Evolutionary conservation across 2,888 invertebrate genomes (phyloP).

Genomic region (Gymnoscelis rufifasciata): DNA sequence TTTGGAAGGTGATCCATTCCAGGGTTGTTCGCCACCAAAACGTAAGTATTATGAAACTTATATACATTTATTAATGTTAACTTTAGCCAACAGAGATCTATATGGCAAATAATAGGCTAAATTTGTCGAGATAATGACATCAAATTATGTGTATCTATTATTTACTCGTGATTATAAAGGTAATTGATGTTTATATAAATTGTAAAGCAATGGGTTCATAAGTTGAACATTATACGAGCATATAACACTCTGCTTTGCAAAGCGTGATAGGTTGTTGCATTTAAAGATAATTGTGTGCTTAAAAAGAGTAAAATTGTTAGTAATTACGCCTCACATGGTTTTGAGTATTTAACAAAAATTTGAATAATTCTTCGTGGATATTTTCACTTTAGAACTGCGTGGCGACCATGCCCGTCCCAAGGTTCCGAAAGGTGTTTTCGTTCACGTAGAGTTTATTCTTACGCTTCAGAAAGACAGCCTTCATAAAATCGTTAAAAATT

Average conservation of each 20-base stretch:
- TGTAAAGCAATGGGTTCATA: not conserved
- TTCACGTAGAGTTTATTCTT: conserved; percentile 50
- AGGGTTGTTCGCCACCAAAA: conserved; percentile 67
- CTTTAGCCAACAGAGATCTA: conserved; percentile 9
- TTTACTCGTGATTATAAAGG: conserved; percentile 1
- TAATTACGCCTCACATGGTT: conserved; percentile 68
- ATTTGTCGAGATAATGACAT: not conserved
- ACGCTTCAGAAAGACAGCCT: conserved; percentile 65
- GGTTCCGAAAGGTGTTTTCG: conserved; percentile 49
- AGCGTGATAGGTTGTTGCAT: conserved; percentile 66
- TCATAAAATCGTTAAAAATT: conserved; percentile 46
- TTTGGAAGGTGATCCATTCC: conserved; percentile 82
- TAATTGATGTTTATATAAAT: not conserved
- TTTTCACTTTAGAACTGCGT: conserved; percentile 51
- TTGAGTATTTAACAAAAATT: conserved; percentile 53
- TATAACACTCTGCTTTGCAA: conserved; percentile 72
- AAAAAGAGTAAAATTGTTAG: conserved; percentile 41
- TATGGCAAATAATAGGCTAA: not conserved
- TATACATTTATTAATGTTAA: not conserved
- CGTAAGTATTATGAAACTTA: conserved; percentile 45
- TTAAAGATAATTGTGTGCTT: conserved; percentile 55
- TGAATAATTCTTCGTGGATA: conserved; percentile 52
- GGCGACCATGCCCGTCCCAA: conserved; percentile 70
- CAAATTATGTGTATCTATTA: not conserved
- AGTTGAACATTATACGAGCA: conserved; percentile 37